Percentiles rank a stretch among this genome's conserved stretches.
phyloP scores from a whole-genome alignment of 2,113 vertebrate genomes.

The Misgurnus mizolepis region DNA sequence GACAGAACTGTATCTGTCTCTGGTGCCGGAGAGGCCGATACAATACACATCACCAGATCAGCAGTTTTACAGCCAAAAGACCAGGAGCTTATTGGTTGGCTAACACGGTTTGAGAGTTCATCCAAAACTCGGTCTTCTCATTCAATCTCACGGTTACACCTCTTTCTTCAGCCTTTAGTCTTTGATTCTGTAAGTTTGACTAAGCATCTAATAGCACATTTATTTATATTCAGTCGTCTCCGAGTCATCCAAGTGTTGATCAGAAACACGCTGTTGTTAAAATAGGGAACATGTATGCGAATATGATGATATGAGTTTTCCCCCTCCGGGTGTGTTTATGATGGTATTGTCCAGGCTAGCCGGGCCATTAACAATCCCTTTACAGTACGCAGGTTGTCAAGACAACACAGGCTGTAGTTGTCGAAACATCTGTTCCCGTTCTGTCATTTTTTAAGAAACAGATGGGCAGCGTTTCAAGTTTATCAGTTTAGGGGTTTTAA shows the following conservation, averaged over 20 bases:
- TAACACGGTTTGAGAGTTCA: no score
- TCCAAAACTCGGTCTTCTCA: no score
- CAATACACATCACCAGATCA: neutral
- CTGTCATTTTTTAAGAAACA: neutral
- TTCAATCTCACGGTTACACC: no score
- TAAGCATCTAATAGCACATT: no score
- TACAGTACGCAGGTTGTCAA: neutral
- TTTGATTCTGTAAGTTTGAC: no score
- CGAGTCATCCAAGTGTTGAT: no score
- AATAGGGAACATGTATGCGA: neutral
- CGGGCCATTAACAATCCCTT: neutral
- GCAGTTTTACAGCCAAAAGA: no score
- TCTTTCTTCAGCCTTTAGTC: no score
- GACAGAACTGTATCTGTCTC: conserved; percentile 10
- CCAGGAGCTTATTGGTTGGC: no score
- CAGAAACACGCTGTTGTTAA: no score
- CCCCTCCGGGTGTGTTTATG: neutral
- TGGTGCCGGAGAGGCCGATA: neutral
- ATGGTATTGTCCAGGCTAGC: neutral
- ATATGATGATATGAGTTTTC: neutral
- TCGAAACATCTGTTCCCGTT: conserved; percentile 26
- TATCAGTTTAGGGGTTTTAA: neutral
- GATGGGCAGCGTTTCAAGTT: neutral
- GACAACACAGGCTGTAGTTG: neutral
- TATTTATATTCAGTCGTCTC: no score